These are phyloP conservation scores for Nowickia ferox DNA, from an alignment of 2,888 invertebrate genomes.

Conservation along the genomic window DNA sequence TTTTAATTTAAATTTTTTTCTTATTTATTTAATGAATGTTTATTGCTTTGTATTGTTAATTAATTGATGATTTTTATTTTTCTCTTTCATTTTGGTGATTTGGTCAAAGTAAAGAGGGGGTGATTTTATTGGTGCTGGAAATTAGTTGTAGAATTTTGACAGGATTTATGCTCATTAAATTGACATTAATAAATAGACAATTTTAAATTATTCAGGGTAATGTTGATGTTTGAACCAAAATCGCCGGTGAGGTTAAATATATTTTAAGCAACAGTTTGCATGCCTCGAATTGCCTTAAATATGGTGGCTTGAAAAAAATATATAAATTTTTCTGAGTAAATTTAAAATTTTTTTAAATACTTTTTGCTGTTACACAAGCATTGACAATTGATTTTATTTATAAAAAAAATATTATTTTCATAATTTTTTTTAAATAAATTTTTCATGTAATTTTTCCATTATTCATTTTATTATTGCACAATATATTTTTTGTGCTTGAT, in stretches of 20 bases:
- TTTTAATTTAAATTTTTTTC: slow-evolving; percentile 15
- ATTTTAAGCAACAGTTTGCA: not conserved
- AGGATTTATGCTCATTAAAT: slow-evolving; percentile 41
- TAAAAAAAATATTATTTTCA: not conserved
- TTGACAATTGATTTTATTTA: slow-evolving; percentile 1
- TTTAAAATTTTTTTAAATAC: too few relatives aligned
- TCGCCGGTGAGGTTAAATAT: not conserved
- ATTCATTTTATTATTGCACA: not conserved
- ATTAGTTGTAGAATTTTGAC: not conserved
- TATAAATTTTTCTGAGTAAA: not conserved
- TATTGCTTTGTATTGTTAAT: slow-evolving; percentile 63
- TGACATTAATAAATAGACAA: slow-evolving; percentile 16
- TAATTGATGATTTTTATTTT: slow-evolving; percentile 36
- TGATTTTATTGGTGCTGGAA: slow-evolving; percentile 20
- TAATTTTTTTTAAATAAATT: not conserved
- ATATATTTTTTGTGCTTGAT: not conserved
- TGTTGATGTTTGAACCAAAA: slow-evolving; percentile 1
- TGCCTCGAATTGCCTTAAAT: not conserved
- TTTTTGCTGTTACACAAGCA: too few relatives aligned
- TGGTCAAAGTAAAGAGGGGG: slow-evolving; percentile 13
- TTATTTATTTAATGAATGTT: slow-evolving; percentile 58
- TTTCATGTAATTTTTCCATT: slow-evolving; percentile 6
- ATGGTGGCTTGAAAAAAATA: not conserved
- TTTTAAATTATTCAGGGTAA: not conserved
- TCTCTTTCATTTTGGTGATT: not conserved